phyloP scores from a whole-genome alignment of 2,888 invertebrate species.

The Monochamus alternatus region DNA sequence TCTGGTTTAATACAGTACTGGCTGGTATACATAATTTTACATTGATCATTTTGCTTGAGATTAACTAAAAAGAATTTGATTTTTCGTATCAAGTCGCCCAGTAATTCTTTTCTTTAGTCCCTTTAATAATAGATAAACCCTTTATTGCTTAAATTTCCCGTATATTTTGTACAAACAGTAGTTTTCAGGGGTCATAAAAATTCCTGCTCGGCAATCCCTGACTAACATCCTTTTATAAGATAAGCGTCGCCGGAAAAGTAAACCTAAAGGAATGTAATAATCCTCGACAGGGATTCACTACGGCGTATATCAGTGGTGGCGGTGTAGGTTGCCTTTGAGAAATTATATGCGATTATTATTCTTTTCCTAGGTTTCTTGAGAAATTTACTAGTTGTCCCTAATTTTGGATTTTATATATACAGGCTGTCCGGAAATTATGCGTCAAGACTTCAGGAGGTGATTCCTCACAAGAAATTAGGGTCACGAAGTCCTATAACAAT shows the following conservation, averaged over 20 bases:
- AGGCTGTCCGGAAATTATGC: no score
- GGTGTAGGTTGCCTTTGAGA: not conserved
- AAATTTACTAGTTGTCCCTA: no score
- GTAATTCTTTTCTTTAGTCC: not conserved
- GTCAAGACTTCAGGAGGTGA: no score
- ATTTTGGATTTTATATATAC: no score
- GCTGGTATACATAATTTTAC: no score
- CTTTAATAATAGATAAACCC: not conserved
- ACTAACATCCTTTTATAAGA: constrained; percentile 40
- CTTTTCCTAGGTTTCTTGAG: no score
- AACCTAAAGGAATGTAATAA: constrained; percentile 45
- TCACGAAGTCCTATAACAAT: no score
- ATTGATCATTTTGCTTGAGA: no score
- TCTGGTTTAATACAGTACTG: no score
- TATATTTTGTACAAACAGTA: constrained; percentile 37
- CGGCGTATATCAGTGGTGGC: constrained; percentile 22
- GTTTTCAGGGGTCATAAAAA: constrained; percentile 39
- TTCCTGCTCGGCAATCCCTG: constrained; percentile 40
- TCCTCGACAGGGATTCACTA: constrained; percentile 31
- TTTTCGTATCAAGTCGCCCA: no score
- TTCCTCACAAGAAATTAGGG: no score
- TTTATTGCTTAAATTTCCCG: constrained; percentile 38
- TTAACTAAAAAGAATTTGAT: no score
- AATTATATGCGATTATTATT: not conserved
- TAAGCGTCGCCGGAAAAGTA: constrained; percentile 42